Base-by-base conservation (phyloP, 1,140 invertebrate genomes). In the Drosophila tropicalis region DNA sequence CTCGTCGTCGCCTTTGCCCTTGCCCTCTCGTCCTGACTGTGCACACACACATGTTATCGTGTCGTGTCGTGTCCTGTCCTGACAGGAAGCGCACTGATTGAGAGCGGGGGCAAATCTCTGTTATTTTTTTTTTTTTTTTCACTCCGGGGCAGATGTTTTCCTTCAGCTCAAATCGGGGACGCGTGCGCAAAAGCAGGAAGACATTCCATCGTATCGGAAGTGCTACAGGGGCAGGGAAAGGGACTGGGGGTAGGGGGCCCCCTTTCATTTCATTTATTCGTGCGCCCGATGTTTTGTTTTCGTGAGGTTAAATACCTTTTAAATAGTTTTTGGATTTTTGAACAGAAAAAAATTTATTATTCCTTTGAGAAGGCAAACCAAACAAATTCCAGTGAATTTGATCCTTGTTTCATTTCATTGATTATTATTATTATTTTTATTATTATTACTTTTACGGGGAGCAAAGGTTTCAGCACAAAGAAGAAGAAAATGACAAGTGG, bases 11-110 rank as follows among this genome's bases (percentile, higher is more conserved):
- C 32, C 29, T 39, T 60, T 39, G n/a, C 47, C 22, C 10, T 36
- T n/a, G 54, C 0, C 61, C 47, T 64, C n/a, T 36, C 54, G 51
- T 10, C 36, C 39, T 5, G 29, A 29, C 44, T 40, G 47, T 63
- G 62, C 62, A 29, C 64, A 56, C 72, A 82, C 78, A 81, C 82
- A 86, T 76, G 73, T 76, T 73, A 62, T 62, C 67, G 61, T 36
- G 67, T 78, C 62, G 70, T 55, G 51, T 62, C 67, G 55, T 36
- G 67, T 78, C 65, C 73, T 55, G 57, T 56, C 57, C 67, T 60
- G 77, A 75, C 83, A 86, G 83, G 83, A 86, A 87, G 84, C 83
- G 83, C 83, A 86, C 83, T 86, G 83, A 86, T 86, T 86, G 83
- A 86, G 83, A 86, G 36, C 36, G 36, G 83, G 76, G 81, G 83